These are phyloP conservation scores for Lasaia peninsularis DNA, from an alignment of 1,140 invertebrate species.

Conservation along the genomic window DNA sequence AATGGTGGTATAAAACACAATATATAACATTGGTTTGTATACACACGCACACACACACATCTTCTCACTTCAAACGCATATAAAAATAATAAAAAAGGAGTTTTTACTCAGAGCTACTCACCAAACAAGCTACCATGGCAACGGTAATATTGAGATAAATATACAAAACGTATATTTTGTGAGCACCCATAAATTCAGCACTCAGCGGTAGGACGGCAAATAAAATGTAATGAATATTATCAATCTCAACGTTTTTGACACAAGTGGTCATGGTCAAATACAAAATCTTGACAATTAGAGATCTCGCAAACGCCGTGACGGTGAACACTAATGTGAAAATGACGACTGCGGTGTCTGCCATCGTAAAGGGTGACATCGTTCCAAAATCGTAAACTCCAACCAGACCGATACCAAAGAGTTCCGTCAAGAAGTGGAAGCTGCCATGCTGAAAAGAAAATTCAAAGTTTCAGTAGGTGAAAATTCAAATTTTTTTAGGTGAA, in stretches of 20 bases:
- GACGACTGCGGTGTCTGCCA: constrained; percentile 55
- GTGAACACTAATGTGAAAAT: constrained; percentile 46
- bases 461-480: too few species aligned
- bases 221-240: constrained; percentile 41
- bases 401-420: constrained; percentile 46
- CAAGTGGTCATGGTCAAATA: constrained; percentile 38
- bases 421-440: constrained; percentile 29
- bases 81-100: too few species aligned
- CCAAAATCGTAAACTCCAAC: constrained; percentile 56
- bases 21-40: too few species aligned
- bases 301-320: constrained; percentile 37
- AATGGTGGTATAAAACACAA: too few species aligned
- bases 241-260: constrained; percentile 28
- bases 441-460: constrained; percentile 30
- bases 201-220: constrained; percentile 50
- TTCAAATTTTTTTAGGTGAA: too few species aligned
- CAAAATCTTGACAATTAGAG: constrained; percentile 43
- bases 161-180: constrained; percentile 46
- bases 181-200: constrained; percentile 44
- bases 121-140: constrained; percentile 36
- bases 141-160: constrained; percentile 41
- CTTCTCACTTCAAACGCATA: too few species aligned
- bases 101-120: constrained; percentile 37
- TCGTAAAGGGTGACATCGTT: constrained; percentile 44
- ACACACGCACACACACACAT: too few species aligned